Evolutionary conservation across 2,797 vertebrate genomes (phyloP).

Genomic region (Xerus rutilus): DNA sequence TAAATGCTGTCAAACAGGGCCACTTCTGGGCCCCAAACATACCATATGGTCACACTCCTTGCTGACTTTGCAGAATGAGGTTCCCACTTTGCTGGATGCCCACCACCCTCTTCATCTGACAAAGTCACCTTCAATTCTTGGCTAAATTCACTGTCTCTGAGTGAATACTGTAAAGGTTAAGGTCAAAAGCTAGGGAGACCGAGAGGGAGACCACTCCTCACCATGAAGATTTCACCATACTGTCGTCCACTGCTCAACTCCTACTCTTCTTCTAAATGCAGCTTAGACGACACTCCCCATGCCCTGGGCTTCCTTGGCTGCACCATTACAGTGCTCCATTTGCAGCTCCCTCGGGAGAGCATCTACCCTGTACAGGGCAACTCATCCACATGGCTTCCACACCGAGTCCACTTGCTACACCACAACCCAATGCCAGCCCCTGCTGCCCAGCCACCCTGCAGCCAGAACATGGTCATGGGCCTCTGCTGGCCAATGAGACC

Average conservation of each 20-base stretch:
- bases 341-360: neutral
- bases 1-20: neutral
- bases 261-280: neutral
- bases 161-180: neutral
- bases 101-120: neutral
- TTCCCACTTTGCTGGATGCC: neutral
- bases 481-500: neutral
- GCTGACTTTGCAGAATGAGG: neutral
- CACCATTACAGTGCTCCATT: accelerated
- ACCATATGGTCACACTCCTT: too few species aligned
- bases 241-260: neutral
- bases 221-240: neutral
- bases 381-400: neutral
- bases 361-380: accelerated
- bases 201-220: neutral
- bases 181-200: neutral
- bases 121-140: neutral
- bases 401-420: neutral
- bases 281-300: neutral
- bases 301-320: neutral
- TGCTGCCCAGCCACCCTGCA: neutral
- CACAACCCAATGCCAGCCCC: neutral
- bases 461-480: neutral
- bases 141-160: neutral
- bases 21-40: neutral